Conservation (phyloP, 2,888 invertebrate genomes). For the Brenthis hecate region DNA sequence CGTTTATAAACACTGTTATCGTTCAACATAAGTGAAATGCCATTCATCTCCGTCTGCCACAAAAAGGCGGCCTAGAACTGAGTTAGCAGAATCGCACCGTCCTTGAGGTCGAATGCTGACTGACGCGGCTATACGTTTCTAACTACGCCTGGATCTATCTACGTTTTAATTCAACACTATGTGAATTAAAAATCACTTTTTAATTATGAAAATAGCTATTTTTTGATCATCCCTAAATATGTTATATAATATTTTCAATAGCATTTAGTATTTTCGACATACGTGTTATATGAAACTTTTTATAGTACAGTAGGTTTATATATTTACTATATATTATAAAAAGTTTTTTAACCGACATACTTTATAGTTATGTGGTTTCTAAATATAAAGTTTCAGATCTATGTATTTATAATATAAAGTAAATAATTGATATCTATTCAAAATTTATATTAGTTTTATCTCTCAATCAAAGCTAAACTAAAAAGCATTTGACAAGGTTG, state of each 20-base stretch:
- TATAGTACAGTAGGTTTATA: too few relatives aligned
- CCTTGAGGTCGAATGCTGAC: slow-evolving; percentile 69
- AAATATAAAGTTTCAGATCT: too few relatives aligned
- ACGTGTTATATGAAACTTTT: too few relatives aligned
- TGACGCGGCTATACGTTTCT: slow-evolving; percentile 1
- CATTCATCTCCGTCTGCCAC: slow-evolving; percentile 60
- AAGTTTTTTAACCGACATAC: too few relatives aligned
- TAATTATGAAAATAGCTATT: neutral
- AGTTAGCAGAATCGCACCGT: slow-evolving; percentile 75
- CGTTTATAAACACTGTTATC: slow-evolving; percentile 30
- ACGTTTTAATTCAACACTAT: neutral
- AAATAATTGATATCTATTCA: too few relatives aligned
- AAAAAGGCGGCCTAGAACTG: slow-evolving; percentile 70
- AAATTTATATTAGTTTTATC: neutral
- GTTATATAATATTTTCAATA: too few relatives aligned
- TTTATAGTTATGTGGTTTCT: too few relatives aligned
- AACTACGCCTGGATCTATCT: slow-evolving; percentile 28
- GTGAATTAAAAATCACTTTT: neutral
- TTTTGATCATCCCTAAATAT: too few relatives aligned
- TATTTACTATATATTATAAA: too few relatives aligned
- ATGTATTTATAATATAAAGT: too few relatives aligned
- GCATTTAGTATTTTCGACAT: too few relatives aligned
- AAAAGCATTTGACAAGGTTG: slow-evolving; percentile 27
- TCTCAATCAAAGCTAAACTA: slow-evolving; percentile 21
- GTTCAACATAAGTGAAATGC: slow-evolving; percentile 43